Evolutionary conservation across 2,797 vertebrate genomes (phyloP).

Genomic region (Chanos chanos): DNA sequence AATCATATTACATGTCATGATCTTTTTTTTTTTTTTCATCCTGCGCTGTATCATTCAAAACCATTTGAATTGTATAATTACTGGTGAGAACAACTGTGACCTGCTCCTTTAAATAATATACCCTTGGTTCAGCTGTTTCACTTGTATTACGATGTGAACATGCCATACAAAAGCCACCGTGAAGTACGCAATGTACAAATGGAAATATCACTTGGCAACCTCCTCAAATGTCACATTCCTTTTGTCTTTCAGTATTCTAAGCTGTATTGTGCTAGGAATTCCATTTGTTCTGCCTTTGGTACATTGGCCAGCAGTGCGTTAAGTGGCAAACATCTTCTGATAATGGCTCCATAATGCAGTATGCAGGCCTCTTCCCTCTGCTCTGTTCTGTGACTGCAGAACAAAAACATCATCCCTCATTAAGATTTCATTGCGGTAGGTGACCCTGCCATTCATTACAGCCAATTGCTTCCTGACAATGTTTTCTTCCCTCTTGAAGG

Average conservation of each 20-base stretch:
- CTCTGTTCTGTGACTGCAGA: constrained; percentile 47
- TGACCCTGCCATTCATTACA: constrained; percentile 73
- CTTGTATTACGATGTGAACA: constrained; percentile 2
- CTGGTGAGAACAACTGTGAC: constrained; percentile 19
- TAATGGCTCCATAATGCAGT: constrained; percentile 3
- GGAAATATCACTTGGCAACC: not conserved
- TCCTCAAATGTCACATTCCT: constrained; percentile 1
- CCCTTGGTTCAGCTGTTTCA: constrained; percentile 1
- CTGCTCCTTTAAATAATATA: not conserved
- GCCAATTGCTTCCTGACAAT: constrained; percentile 67
- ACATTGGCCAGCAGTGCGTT: not conserved
- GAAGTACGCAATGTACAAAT: too few species aligned
- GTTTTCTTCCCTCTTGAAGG: constrained; percentile 61
- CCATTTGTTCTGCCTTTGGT: constrained; percentile 12
- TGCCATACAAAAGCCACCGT: too few species aligned
- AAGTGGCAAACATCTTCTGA: not conserved
- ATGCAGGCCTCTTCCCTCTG: constrained; percentile 33
- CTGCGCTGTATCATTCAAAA: not conserved
- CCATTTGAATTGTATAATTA: not conserved
- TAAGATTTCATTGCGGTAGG: constrained; percentile 64
- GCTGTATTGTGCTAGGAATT: constrained; percentile 6
- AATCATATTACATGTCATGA: constrained; percentile 10
- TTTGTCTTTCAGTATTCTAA: too few species aligned
- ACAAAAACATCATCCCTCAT: constrained; percentile 59
- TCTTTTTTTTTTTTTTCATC: not conserved